Percentiles rank a stretch among this genome's conserved stretches.
These are phyloP conservation scores for Okamejei kenojei DNA, from an alignment of 2,797 vertebrate species.

Conservation along the genomic window DNA sequence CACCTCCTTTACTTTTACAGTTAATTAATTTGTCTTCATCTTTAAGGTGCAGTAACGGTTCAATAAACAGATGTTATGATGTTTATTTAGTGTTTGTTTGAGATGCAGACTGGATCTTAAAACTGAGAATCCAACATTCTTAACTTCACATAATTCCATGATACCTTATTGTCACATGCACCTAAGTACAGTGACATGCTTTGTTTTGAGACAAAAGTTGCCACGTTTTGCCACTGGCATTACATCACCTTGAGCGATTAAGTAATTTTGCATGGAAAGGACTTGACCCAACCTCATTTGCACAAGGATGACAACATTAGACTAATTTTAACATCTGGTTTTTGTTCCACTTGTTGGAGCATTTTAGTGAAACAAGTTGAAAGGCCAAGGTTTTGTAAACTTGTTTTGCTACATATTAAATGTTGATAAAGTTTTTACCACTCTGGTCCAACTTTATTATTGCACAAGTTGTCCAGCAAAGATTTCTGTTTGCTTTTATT, in stretches of 20 bases:
- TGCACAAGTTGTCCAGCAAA: constrained; percentile 47
- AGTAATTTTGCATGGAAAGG: neutral
- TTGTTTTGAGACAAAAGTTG: too few species aligned
- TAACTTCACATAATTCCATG: neutral
- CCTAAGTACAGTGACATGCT: too few species aligned
- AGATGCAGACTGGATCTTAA: neutral
- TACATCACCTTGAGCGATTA: neutral
- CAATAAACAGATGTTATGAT: neutral
- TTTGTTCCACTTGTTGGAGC: neutral
- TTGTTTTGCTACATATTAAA: neutral
- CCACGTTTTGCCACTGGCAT: neutral
- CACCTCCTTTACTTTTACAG: neutral
- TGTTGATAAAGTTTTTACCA: constrained; percentile 15
- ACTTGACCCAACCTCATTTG: neutral
- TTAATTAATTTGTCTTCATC: neutral
- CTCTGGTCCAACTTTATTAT: constrained; percentile 48
- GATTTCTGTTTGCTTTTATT: constrained; percentile 45
- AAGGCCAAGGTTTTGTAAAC: neutral
- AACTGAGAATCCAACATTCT: neutral
- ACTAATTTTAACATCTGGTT: neutral
- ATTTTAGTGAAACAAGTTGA: neutral
- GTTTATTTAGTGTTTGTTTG: neutral
- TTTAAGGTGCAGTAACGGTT: too few species aligned
- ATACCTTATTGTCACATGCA: too few species aligned
- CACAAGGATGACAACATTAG: neutral